These are phyloP conservation scores for Cladorhizidae sp. DNA, from an alignment of 37 sponge, comb jelly and placozoan species.

Conservation along the genomic window DNA sequence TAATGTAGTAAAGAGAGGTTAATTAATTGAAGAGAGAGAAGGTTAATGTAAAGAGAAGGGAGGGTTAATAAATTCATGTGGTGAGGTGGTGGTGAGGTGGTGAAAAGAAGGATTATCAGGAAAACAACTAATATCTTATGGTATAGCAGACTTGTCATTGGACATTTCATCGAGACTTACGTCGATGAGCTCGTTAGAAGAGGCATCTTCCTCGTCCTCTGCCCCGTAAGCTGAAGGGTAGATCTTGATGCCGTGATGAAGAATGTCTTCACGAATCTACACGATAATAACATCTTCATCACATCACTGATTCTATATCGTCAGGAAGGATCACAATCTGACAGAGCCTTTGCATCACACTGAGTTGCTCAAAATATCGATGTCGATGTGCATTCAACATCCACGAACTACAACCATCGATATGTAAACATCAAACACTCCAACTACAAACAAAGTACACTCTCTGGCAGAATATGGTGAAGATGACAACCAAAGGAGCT, in stretches of 20 bases:
- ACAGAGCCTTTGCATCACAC: no score
- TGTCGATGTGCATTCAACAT: no score
- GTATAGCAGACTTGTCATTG: not conserved
- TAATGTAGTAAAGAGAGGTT: not conserved
- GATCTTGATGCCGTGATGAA: slow-evolving; percentile 80
- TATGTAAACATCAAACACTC: no score
- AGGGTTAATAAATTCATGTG: not conserved
- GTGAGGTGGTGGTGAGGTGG: no score
- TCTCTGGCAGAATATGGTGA: no score
- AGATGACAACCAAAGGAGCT: no score
- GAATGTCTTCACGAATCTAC: slow-evolving; percentile 89
- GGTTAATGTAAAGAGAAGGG: not conserved
- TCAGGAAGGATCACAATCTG: no score
- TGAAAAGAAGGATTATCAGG: not conserved
- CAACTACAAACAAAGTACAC: no score
- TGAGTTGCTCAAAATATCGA: no score
- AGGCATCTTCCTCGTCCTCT: slow-evolving; percentile 93
- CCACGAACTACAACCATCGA: no score
- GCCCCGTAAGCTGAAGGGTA: slow-evolving; percentile 85
- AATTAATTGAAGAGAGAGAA: not conserved
- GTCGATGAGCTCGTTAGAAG: slow-evolving; percentile 59
- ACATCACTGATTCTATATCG: no score
- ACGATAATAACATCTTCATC: not conserved
- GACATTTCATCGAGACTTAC: slow-evolving; percentile 7
- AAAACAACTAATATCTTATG: not conserved